Evolutionary conservation across 2,113 vertebrate species (phyloP), one percentile per base, ranked within the genome.

Genomic region (Philantomba maxwellii): DNA sequence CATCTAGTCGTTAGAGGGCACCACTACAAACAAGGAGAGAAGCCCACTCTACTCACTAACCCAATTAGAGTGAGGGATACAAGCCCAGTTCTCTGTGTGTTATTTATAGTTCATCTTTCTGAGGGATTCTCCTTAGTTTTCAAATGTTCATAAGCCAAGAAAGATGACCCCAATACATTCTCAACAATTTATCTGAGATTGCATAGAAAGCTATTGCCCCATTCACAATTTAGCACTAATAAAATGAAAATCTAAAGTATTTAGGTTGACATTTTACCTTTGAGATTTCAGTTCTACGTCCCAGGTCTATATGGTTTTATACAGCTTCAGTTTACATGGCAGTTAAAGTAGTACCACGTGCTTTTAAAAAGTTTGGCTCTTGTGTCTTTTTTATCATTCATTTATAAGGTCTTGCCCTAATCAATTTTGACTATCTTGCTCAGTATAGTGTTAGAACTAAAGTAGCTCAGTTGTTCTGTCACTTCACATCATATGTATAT

Each of bases 351-450:
- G 90, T 53, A 13, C 25, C 17, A 1, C 7, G 28, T 30, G 43
- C 73, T 87, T 95, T 82, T 3, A 53, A 73, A 66, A 89, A 90
- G 36, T 43, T 96, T 89, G 91, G 17, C 43, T 66, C 39, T 49
- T 39, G 15, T 87, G 66, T 89, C 55, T 86, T 49, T 97, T 93
- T 86, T 77, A 64, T 97, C 94, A 36, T 78, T 97, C 19, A 75
- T 49, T 66, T 70, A 16, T 36, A 60, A 96, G 57, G 66, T 87
- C 30, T 93, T 93, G 49, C 28, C 23, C 45, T 85, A 87, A 95
- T 86, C 77, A 36, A 5, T 70, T 62, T 81, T 96, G 81, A 88
- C 55, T 19, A 12, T 92, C 49, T 94, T 75, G 53, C 30, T 94
- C 92, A 94, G 36, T 30, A 57, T 80, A 80, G 51, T 82, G 49